Conservation (phyloP, 1,140 invertebrate species). For the Centruroides vittatus region DNA sequence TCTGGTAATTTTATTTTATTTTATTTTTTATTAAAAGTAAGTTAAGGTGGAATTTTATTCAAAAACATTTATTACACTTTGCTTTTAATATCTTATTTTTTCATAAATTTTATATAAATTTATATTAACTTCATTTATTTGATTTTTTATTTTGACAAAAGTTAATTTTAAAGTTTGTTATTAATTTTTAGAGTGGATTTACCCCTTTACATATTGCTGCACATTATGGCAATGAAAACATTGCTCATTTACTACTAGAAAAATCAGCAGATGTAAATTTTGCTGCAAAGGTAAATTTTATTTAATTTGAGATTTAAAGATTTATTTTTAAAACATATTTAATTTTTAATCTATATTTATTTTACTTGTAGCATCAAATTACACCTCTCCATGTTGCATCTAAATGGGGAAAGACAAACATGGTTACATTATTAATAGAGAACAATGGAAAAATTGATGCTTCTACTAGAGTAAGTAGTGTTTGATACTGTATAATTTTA, state of each 20-base stretch:
- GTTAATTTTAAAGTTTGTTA: too few species aligned
- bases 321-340: too few species aligned
- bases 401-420: slow-evolving; percentile 97
- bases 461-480: slow-evolving; percentile 45
- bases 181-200: slow-evolving; percentile 62
- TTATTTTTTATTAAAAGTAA: too few species aligned
- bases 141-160: too few species aligned
- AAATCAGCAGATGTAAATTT: slow-evolving; percentile 97
- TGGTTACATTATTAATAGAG: slow-evolving; percentile 84
- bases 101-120: too few species aligned
- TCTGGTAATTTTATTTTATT: too few species aligned
- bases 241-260: slow-evolving; percentile 82
- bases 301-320: neutral
- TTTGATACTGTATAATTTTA: too few species aligned
- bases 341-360: neutral
- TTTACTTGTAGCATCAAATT: slow-evolving; percentile 38
- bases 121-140: too few species aligned
- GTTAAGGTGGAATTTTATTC: too few species aligned
- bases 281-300: slow-evolving; percentile 54
- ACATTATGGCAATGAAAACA: slow-evolving; percentile 38
- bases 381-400: slow-evolving; percentile 72
- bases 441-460: slow-evolving; percentile 87
- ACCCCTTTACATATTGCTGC: slow-evolving; percentile 96
- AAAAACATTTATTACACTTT: too few species aligned
- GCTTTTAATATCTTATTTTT: too few species aligned